phyloP scores from a whole-genome alignment of 2,113 vertebrate species.

The Pelvicachromis taeniatus region DNA sequence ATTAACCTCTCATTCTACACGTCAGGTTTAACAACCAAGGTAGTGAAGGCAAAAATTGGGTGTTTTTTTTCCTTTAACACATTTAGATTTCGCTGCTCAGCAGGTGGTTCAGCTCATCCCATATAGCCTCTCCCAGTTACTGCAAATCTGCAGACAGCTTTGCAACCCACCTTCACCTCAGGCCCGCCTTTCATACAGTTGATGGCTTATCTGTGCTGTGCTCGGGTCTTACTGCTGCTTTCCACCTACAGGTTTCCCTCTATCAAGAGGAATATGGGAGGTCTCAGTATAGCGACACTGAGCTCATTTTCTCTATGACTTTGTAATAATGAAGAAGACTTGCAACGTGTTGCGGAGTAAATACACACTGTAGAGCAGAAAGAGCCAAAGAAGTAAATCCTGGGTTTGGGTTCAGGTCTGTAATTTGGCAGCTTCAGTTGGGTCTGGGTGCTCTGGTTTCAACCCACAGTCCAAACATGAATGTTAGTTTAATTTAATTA shows the following conservation, averaged over 20 bases:
- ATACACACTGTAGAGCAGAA: neutral
- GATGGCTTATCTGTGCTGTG: neutral
- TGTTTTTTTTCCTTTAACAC: neutral
- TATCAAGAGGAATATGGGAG: neutral
- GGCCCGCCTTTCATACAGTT: neutral
- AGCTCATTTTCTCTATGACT: neutral
- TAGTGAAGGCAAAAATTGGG: neutral
- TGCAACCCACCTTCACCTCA: neutral
- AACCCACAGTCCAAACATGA: neutral
- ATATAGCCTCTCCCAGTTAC: neutral
- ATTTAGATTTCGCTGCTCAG: neutral
- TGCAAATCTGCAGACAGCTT: neutral
- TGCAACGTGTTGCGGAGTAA: neutral
- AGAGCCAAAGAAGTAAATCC: neutral
- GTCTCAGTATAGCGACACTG: neutral
- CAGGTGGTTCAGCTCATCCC: neutral
- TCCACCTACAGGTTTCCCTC: neutral
- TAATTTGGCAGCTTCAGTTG: neutral
- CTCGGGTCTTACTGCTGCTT: neutral
- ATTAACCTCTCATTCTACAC: neutral
- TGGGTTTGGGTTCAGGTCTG: neutral
- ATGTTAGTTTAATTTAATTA: neutral
- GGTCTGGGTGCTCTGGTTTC: neutral
- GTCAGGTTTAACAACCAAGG: fast-evolving
- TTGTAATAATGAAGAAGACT: neutral